Evolutionary conservation across 2,113 vertebrate genomes (phyloP).

Genomic region (Geococcyx californianus): DNA sequence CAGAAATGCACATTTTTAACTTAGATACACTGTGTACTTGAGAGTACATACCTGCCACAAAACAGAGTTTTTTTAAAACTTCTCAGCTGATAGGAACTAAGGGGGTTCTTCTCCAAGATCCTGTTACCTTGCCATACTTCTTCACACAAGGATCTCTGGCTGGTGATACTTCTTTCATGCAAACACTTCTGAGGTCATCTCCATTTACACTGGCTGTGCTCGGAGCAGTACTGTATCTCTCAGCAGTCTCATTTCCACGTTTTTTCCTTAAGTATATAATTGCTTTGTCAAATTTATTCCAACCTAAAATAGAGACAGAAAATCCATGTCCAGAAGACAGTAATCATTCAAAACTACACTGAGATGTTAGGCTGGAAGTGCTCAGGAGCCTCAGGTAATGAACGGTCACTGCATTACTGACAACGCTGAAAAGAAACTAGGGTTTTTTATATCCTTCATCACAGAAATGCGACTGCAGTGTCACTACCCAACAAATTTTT

Average conservation of each 20-base stretch:
- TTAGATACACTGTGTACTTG: accelerated
- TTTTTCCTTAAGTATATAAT: no score
- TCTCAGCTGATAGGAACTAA: neutral
- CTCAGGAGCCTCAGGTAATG: neutral
- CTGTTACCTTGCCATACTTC: neutral
- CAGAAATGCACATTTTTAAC: accelerated
- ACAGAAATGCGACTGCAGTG: neutral
- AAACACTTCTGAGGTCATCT: neutral
- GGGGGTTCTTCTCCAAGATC: neutral
- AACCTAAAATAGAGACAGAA: neutral
- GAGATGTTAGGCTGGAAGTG: neutral
- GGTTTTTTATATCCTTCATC: neutral
- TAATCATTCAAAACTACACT: neutral
- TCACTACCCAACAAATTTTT: neutral
- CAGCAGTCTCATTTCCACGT: neutral
- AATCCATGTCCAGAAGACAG: neutral
- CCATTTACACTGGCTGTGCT: no score
- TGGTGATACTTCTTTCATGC: neutral
- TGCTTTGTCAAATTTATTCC: neutral
- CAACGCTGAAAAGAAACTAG: neutral
- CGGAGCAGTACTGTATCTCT: neutral
- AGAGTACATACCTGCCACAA: neutral
- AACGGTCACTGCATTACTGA: neutral
- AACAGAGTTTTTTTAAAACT: neutral
- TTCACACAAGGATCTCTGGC: neutral